Evolutionary conservation across 2,888 invertebrate genomes (phyloP).

Genomic region (Sycophila texana): DNA sequence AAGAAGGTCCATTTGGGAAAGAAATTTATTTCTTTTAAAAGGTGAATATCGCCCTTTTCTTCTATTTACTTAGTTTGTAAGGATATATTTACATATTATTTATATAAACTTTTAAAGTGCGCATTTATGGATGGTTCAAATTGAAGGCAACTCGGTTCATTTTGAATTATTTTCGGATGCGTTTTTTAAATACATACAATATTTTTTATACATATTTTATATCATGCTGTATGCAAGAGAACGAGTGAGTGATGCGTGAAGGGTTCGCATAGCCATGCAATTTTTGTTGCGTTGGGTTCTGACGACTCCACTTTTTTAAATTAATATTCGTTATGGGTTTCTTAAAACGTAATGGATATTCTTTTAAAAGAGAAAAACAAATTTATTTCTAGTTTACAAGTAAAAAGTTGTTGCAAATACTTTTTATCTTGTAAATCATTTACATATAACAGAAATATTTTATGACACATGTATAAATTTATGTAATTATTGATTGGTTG

Average conservation of each 20-base stretch:
- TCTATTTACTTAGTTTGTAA: slow-evolving; percentile 11
- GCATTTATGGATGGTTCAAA: slow-evolving; percentile 21
- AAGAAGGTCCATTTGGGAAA: slow-evolving; percentile 31
- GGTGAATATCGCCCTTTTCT: slow-evolving; percentile 53
- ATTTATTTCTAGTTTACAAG: slow-evolving; percentile 16
- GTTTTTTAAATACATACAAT: slow-evolving; percentile 6
- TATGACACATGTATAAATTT: neutral
- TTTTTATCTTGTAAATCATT: slow-evolving; percentile 13
- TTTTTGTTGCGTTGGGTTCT: slow-evolving; percentile 1
- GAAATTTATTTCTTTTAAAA: slow-evolving; percentile 37
- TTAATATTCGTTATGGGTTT: slow-evolving; percentile 9
- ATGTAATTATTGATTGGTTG: slow-evolving; percentile 12
- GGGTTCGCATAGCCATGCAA: neutral
- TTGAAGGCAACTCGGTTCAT: slow-evolving; percentile 52
- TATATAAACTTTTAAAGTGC: slow-evolving; percentile 11
- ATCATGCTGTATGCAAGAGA: neutral
- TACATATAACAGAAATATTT: neutral
- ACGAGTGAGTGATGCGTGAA: slow-evolving; percentile 8
- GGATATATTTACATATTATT: slow-evolving; percentile 20
- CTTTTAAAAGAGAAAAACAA: neutral
- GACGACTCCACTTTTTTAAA: neutral
- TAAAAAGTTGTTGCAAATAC: neutral
- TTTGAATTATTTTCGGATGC: slow-evolving; percentile 34
- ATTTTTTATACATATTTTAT: neutral
- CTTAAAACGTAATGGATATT: neutral